Evolutionary conservation across 2,888 invertebrate genomes (phyloP).

Genomic region (Schizotus pectinicornis): DNA sequence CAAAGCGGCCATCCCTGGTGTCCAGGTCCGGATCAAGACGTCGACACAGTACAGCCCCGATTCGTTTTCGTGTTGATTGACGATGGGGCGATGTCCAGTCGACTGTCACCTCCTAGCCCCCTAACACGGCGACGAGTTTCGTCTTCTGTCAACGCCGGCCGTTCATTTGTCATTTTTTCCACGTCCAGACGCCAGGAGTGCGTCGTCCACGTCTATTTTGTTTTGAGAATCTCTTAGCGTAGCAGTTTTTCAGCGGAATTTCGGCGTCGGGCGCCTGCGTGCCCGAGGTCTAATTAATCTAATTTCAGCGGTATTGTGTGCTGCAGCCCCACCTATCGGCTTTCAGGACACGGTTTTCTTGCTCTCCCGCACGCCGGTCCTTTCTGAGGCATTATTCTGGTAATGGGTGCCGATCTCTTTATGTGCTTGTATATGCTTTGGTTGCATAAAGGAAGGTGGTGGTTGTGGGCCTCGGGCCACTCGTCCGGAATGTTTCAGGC

Average conservation of each 20-base stretch:
- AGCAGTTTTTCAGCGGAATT: too few relatives aligned
- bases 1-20: too few relatives aligned
- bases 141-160: conserved; percentile 15
- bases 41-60: too few relatives aligned
- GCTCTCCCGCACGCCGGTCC: neutral
- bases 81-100: conserved; percentile 3
- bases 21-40: too few relatives aligned
- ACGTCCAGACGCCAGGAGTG: neutral
- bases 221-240: too few relatives aligned
- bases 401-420: conserved; percentile 23
- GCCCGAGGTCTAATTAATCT: conserved; percentile 21
- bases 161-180: conserved; percentile 22
- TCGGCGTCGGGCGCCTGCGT: conserved; percentile 1
- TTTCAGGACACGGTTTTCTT: conserved; percentile 12
- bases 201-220: neutral
- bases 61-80: conserved; percentile 12
- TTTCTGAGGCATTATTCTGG: conserved; percentile 14
- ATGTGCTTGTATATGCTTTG: conserved; percentile 14
- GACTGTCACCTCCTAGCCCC: conserved; percentile 20
- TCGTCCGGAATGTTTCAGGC: conserved; percentile 39
- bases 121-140: neutral
- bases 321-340: neutral
- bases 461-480: conserved; percentile 27
- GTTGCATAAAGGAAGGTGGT: conserved; percentile 23
- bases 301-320: conserved; percentile 9